Evolutionary conservation across 2,888 invertebrate species (phyloP), one percentile per base, ranked within the genome.

Genomic region (Hoplodrina ambigua): DNA sequence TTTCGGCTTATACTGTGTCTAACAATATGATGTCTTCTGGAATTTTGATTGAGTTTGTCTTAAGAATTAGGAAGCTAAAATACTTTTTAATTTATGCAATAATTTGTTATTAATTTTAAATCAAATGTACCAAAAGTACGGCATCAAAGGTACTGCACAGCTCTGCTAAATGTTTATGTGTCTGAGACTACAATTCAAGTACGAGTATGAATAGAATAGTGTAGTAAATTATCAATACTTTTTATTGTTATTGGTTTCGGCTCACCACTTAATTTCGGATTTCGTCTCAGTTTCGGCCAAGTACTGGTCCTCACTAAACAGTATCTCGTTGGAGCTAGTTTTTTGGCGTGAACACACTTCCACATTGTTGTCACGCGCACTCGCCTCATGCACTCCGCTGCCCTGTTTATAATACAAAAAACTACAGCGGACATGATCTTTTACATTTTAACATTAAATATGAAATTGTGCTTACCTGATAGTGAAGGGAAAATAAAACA

Each of bases 341-440:
- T 84, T 84, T 85, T 61, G 72, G 69, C 54, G 64, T n/a, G 73
- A 69, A 75, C 61, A 71, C 57, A 71, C 69, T 82, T 82, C 60
- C 61, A 79, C 69, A 83, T 85, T 85, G 81, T 81, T 83, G 84
- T 84, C 85, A 85, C 85, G 84, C 69, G 77, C 84, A 84, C 74
- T 74, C 73, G 57, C 72, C 56, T 61, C 68, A 65, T 78, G 55
- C 82, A 64, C 73, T 69, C 56, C 50, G 62, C 62, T 75, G 68
- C 56, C 65, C 64, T 67, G 63, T 75, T 74, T 64, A 70, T 69
- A 75, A 60, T 71, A 58, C 56, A 55, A 62, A 80, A 77, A 78
- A 75, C 53, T 53, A 30, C 44, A 49, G 41, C 46, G 7, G 71
- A 72, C 63, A 74, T 59, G 71, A 72, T 75, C 60, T 78, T 78